Conservation (phyloP, 2,113 vertebrate genomes). For the Penelope pileata region DNA sequence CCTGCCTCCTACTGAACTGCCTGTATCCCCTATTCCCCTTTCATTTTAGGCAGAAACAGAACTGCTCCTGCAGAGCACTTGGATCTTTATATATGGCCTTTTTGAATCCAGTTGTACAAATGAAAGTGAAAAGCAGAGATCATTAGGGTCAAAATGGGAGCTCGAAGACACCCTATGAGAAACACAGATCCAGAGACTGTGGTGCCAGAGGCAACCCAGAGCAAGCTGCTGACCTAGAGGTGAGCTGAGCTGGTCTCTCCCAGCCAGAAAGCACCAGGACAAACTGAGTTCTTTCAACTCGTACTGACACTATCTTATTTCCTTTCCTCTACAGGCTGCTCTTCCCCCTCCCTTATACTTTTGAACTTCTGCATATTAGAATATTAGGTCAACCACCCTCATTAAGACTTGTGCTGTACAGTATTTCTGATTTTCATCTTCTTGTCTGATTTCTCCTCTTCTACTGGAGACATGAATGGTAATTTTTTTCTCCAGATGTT, state of each 20-base stretch:
- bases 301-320: background rate
- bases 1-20: background rate
- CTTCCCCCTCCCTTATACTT: background rate
- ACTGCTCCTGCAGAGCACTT: background rate
- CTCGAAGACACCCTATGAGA: background rate
- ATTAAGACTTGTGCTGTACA: background rate
- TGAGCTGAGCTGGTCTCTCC: background rate
- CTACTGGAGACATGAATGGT: background rate
- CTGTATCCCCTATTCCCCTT: background rate
- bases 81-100: background rate
- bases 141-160: background rate
- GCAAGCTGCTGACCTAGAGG: background rate
- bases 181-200: background rate
- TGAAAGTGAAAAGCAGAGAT: background rate
- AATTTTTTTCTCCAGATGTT: background rate
- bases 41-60: background rate
- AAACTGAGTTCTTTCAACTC: background rate
- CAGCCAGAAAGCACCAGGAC: background rate
- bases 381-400: slow-evolving; percentile 64
- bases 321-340: background rate
- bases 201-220: background rate
- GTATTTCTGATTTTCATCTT: background rate
- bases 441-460: background rate
- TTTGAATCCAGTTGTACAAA: background rate
- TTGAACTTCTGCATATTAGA: slow-evolving; percentile 38